Conservation (phyloP, 2,113 vertebrate species). For the Pheucticus melanocephalus region DNA sequence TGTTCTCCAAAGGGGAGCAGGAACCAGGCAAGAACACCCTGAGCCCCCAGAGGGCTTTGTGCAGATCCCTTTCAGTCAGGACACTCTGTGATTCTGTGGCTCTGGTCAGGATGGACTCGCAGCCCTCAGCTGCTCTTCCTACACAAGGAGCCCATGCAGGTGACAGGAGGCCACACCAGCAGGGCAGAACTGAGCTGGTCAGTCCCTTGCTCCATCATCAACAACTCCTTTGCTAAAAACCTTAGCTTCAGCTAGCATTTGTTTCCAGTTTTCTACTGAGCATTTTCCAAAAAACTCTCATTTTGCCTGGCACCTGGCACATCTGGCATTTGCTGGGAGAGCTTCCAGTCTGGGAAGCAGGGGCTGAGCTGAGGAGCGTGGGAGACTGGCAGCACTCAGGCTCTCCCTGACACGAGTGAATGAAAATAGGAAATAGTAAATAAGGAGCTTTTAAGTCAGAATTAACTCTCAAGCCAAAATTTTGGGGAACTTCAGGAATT, state of each 20-base stretch:
- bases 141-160: background rate
- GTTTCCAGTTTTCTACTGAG: background rate
- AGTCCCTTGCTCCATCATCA: background rate
- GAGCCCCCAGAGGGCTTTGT: background rate
- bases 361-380: background rate
- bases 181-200: background rate
- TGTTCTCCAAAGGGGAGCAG: background rate
- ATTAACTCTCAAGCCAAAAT: background rate
- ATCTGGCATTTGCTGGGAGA: background rate
- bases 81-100: background rate
- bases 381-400: background rate
- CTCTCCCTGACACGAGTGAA: background rate
- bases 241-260: background rate
- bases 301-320: background rate
- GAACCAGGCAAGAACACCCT: background rate
- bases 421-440: background rate
- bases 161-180: background rate
- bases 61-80: background rate
- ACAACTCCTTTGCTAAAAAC: background rate
- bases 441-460: background rate
- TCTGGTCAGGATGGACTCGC: background rate
- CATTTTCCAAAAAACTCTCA: background rate
- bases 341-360: background rate
- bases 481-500: background rate
- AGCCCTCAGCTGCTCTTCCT: background rate